Percentiles rank a stretch among this genome's conserved stretches.
Conservation (phyloP, 2,113 vertebrate genomes). For the Macquaria australasica region DNA sequence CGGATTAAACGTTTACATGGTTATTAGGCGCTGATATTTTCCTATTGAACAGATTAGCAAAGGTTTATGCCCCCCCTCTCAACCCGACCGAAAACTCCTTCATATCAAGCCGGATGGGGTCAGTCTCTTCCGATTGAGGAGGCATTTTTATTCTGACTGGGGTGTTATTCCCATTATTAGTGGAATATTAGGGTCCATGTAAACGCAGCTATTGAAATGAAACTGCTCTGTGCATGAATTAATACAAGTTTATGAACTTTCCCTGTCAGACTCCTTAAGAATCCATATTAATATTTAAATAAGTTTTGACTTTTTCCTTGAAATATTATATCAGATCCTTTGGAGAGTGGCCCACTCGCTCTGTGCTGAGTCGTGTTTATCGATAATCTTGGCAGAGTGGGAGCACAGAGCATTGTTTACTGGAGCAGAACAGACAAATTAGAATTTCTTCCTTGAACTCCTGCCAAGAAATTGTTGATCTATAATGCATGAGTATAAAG, state of each 20-base stretch:
- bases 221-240: neutral
- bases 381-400: slow-evolving; percentile 45
- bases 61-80: too few relatives aligned
- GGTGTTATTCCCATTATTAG: too few relatives aligned
- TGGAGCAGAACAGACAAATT: slow-evolving; percentile 58
- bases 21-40: too few relatives aligned
- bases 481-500: slow-evolving; percentile 19
- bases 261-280: neutral
- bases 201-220: neutral
- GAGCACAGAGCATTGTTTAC: slow-evolving; percentile 48
- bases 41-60: too few relatives aligned
- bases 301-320: slow-evolving; percentile 17
- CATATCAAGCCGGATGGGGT: too few relatives aligned
- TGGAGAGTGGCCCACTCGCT: slow-evolving; percentile 14
- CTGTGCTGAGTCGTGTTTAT: slow-evolving; percentile 44
- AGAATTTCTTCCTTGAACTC: slow-evolving; percentile 16
- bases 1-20: too few relatives aligned
- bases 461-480: slow-evolving; percentile 51
- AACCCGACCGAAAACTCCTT: too few relatives aligned
- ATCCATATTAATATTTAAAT: slow-evolving; percentile 35
- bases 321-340: slow-evolving; percentile 18
- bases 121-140: too few relatives aligned
- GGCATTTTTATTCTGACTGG: too few relatives aligned
- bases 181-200: too few relatives aligned
- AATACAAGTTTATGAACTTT: neutral